Percentiles rank a stretch among this genome's conserved stretches.
Evolutionary conservation across 37 sponge, comb jelly and placozoan genomes (phyloP).

Genomic region (Cladorhizidae sp.): DNA sequence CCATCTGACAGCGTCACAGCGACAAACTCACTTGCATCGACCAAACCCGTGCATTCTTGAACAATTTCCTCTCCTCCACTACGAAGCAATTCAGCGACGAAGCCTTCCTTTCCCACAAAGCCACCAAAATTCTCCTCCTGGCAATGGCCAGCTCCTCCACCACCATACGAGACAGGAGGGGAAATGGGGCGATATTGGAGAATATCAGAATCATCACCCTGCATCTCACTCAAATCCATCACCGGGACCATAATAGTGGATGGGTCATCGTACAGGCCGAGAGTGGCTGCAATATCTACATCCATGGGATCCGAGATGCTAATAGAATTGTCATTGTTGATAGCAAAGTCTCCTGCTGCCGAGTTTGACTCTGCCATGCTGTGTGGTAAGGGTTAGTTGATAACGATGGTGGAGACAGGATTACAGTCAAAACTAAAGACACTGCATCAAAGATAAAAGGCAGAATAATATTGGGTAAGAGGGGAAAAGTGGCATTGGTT

Average conservation of each 20-base stretch:
- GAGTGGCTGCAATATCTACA: slow-evolving; percentile 27
- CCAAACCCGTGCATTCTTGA: neutral
- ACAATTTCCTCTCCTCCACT: neutral
- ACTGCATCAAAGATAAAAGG: no score
- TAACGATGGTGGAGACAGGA: neutral
- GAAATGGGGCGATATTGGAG: neutral
- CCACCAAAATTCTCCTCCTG: neutral
- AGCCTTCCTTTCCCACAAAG: no score
- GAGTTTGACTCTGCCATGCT: slow-evolving; percentile 1
- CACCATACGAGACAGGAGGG: neutral
- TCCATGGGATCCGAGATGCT: slow-evolving; percentile 5
- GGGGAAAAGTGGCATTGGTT: no score
- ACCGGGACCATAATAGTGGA: neutral
- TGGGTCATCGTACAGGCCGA: slow-evolving; percentile 40
- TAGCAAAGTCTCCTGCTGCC: neutral
- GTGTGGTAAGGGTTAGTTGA: no score
- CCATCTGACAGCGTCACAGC: no score
- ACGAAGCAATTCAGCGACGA: neutral
- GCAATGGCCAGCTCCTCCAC: neutral
- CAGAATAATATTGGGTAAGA: no score
- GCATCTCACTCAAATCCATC: neutral
- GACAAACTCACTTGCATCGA: no score
- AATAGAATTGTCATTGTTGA: neutral
- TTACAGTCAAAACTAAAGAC: neutral
- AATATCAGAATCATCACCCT: slow-evolving; percentile 10